A percentile compares a stretch with the other conserved stretches of the same genome.
These are phyloP conservation scores for Pyrrhia umbra DNA, from an alignment of 2,888 invertebrate genomes.

Conservation along the genomic window DNA sequence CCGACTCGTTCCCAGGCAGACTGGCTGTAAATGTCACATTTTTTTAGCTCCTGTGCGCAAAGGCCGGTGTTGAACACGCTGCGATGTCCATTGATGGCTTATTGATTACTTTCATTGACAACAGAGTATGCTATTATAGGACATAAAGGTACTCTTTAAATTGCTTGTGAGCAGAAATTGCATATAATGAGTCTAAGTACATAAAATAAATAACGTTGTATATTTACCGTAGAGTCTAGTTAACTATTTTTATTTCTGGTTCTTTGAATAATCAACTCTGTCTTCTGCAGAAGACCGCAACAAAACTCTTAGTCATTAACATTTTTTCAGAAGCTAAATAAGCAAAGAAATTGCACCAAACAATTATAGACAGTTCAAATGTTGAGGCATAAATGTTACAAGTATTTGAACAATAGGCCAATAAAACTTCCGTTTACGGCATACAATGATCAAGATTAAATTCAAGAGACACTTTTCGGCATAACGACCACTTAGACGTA, in stretches of 20 bases:
- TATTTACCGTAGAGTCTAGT: too few species aligned
- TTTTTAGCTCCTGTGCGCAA: conserved; percentile 40
- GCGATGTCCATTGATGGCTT: conserved; percentile 33
- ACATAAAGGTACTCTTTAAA: background rate
- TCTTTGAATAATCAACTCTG: background rate
- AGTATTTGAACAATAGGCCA: conserved; percentile 47
- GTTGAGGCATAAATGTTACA: conserved; percentile 13
- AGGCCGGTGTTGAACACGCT: conserved; percentile 24
- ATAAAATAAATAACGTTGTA: background rate
- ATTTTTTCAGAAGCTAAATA: background rate
- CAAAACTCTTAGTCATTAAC: too few species aligned
- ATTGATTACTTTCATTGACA: conserved; percentile 50
- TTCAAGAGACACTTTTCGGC: conserved; percentile 29
- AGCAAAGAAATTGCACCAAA: conserved; percentile 22
- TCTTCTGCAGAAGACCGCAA: background rate
- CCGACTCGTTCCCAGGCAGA: conserved; percentile 35
- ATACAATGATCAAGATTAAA: conserved; percentile 33
- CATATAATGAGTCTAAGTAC: background rate
- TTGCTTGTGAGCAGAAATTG: background rate
- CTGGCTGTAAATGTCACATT: conserved; percentile 46
- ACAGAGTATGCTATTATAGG: conserved; percentile 7
- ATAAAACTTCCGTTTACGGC: conserved; percentile 48
- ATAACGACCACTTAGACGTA: conserved; percentile 42
- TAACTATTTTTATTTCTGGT: background rate
- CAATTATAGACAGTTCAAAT: conserved; percentile 25